phyloP scores from a whole-genome alignment of 2,113 vertebrate genomes.

The Irena cyanogastra region DNA sequence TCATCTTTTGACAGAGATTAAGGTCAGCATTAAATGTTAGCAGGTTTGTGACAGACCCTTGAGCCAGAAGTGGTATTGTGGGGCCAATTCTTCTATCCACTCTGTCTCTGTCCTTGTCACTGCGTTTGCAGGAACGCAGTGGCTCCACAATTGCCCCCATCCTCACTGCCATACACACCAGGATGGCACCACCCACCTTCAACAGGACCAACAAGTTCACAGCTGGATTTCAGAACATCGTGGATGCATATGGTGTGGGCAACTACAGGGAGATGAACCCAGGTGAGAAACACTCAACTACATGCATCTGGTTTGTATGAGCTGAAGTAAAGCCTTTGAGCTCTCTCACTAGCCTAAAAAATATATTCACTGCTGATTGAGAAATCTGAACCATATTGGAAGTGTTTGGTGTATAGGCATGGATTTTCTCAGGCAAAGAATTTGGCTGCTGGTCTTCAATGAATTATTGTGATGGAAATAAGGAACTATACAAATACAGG shows the following conservation, averaged over 20 bases:
- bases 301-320: neutral
- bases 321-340: neutral
- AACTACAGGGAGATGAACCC: conserved; percentile 96
- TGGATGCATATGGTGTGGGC: conserved; percentile 93
- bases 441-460: neutral
- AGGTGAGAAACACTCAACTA: conserved; percentile 67
- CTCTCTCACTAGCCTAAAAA: neutral
- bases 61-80: neutral
- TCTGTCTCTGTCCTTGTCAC: neutral
- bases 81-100: fast-evolving
- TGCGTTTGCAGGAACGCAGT: conserved; percentile 80
- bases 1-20: neutral
- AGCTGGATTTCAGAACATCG: conserved; percentile 94
- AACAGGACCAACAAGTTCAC: conserved; percentile 98
- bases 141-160: conserved; percentile 91
- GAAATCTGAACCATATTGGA: neutral
- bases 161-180: conserved; percentile 87
- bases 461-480: neutral
- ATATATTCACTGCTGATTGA: neutral
- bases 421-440: neutral
- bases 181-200: conserved; percentile 90
- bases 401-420: neutral
- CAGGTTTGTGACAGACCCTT: neutral
- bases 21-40: neutral
- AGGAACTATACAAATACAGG: neutral